Base-by-base conservation (phyloP, 2,113 vertebrate genomes). In the Scalopus aquaticus region DNA sequence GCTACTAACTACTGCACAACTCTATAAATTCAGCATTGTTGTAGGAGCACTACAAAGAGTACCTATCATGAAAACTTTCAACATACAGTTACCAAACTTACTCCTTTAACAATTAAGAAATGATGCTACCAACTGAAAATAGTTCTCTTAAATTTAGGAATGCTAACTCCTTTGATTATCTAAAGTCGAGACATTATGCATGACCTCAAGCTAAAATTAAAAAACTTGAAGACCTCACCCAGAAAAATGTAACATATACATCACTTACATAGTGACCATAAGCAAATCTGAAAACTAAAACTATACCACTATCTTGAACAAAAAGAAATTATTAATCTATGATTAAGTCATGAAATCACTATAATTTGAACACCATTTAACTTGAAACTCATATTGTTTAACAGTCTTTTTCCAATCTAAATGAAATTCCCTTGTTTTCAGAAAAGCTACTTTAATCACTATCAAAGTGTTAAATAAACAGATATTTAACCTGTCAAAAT, bases 191-290 rank as follows among this genome's bases (percentile, higher is more conserved):
- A 80, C 20, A 83, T 85, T 74, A 22, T 58, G 39, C 3, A 91
- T 97, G 96, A 97, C 86, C 95, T 96, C 88, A 95, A 97, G 32
- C 56, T 76, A 95, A 97, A 94, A 96, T 62, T 51, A 91, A 81
- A 78, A 95, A 85, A 94, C 42, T 65, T 81, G 32, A 94, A 90
- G 51, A 35, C 20, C 67, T 88, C 82, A 93, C 54, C 37, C 82
- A 80, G 16, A 58, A 80, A 79, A 67, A 85, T 87, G 49, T 11
- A 70, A 30, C 2, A 46, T 39, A 65, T 8, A 83, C 2, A 46
- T 26, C 16, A 82, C 58, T 83, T 70, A 93, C 39, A 44, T 42
- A 51, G 37, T 77, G 42, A 78, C n/a, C 35, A 39, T 64, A 82
- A 91, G 39, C 86, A 94, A 95, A 80, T 54, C 44, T 72, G 97